Percentiles rank a stretch among this genome's conserved stretches.
These are phyloP conservation scores for Ctenomys sociabilis DNA, from an alignment of 2,113 vertebrate genomes.

Conservation along the genomic window DNA sequence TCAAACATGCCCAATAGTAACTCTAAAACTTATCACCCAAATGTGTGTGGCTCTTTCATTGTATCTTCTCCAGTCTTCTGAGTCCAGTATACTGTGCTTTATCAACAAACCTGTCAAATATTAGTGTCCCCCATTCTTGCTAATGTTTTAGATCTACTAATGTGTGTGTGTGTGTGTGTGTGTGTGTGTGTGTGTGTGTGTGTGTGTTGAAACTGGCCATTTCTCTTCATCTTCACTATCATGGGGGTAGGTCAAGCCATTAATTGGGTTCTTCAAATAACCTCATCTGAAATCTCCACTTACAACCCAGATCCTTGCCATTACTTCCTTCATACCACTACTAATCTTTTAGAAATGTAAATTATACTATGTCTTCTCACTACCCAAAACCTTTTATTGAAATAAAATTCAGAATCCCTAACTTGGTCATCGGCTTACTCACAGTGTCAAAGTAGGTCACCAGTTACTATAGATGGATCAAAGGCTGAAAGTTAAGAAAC, in stretches of 20 bases:
- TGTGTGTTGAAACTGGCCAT: not conserved
- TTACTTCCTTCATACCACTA: not conserved
- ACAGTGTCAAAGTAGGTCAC: not conserved
- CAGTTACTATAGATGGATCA: not conserved
- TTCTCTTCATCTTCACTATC: not conserved
- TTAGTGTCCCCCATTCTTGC: not conserved
- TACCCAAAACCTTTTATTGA: not conserved
- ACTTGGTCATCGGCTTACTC: not conserved
- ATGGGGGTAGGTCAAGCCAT: not conserved
- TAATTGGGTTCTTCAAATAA: not conserved
- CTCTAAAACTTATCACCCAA: not conserved
- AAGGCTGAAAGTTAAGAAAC: not conserved
- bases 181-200: too few relatives aligned
- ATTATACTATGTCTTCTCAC: not conserved
- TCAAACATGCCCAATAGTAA: not conserved
- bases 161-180: not conserved
- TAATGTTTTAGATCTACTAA: not conserved
- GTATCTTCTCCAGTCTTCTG: not conserved
- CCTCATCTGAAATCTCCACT: not conserved
- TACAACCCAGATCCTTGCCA: not conserved
- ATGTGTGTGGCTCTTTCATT: not conserved
- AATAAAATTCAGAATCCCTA: constrained; percentile 44
- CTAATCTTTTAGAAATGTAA: not conserved
- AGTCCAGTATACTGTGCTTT: not conserved
- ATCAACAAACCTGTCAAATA: not conserved